Base-by-base conservation (phyloP, 2,888 invertebrate genomes). In the Adelphocoris suturalis region DNA sequence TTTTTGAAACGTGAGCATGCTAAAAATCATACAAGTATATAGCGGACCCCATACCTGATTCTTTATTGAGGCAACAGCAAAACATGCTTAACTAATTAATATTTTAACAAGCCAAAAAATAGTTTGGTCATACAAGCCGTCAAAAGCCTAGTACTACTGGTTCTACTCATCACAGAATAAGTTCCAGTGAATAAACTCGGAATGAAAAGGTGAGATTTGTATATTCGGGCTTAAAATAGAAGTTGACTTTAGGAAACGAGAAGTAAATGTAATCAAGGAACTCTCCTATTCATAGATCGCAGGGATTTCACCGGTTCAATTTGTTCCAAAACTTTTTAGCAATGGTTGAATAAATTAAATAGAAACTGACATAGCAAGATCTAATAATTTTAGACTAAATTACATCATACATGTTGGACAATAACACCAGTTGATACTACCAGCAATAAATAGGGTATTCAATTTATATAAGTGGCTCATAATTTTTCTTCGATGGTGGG, bases 221-320 rank as follows among this genome's bases (percentile, higher is more conserved):
- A 68, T 68, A 68, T 61, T 68, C 5, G 23, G 27, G 68, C 68
- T 68, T 13, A 11, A 68, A 68, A 68, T 68, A 68, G 68, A 68
- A 23, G 23, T 23, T 23, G 1, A 68, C 23, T 68, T 68, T 68
- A 23, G 68, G 68, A 23, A 68, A 19, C 13, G 68, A 23, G 23
- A 68, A 23, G 23, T 68, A 9, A 68, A 68, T 68, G 68, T 23
- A 68, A 68, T 68, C 68, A 12, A 23, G 23, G 23, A 23, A 27
- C 19, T 19, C 23, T 68, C 27, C 68, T 23, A 23, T 68, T 11
- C 23, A 68, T 12, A 16, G 52, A 11, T 52, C 16, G 52, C 52
- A 7, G 52, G 52, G 2, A 37, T 37, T 37, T 37, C 2, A 37
- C 2, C 37, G 37, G 3, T 37, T 37, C 37, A 37, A 37, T 37